These are phyloP conservation scores for Malurus melanocephalus DNA, from an alignment of 2,113 vertebrate species.

Conservation along the genomic window DNA sequence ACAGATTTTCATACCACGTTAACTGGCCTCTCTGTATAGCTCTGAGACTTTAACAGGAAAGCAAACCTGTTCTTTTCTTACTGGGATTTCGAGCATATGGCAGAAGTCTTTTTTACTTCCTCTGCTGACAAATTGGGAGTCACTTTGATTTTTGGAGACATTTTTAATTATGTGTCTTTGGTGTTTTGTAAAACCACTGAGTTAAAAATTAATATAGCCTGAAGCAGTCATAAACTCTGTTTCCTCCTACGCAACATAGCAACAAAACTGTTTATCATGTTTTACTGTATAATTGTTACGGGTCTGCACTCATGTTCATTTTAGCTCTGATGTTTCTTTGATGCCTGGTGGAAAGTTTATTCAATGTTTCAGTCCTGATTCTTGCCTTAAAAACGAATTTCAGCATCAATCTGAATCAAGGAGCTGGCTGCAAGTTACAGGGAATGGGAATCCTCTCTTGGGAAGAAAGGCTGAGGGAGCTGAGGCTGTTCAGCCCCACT, in stretches of 20 bases:
- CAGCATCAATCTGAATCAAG: background rate
- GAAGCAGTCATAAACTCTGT: slow-evolving; percentile 15
- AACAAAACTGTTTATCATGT: slow-evolving; percentile 51
- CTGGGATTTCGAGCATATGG: background rate
- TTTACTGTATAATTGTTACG: background rate
- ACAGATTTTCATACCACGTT: background rate
- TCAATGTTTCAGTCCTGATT: background rate
- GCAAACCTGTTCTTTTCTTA: background rate
- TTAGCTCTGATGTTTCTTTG: slow-evolving; percentile 3
- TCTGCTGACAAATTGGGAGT: slow-evolving; percentile 20
- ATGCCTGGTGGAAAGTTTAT: background rate
- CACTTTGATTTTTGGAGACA: slow-evolving; percentile 32
- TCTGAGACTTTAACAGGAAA: background rate
- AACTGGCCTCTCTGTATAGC: background rate
- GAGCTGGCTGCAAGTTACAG: background rate
- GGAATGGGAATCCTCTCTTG: background rate
- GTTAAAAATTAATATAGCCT: slow-evolving; percentile 36
- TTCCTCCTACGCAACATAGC: background rate
- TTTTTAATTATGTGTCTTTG: slow-evolving; percentile 43
- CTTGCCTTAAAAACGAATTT: background rate
- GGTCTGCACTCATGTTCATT: background rate
- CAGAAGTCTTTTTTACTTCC: background rate
- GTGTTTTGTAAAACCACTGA: slow-evolving; percentile 21
- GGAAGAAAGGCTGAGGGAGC: background rate
- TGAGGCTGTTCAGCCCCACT: background rate